Base-by-base conservation (phyloP, 2,113 vertebrate species). In the Pycnonotus jocosus region DNA sequence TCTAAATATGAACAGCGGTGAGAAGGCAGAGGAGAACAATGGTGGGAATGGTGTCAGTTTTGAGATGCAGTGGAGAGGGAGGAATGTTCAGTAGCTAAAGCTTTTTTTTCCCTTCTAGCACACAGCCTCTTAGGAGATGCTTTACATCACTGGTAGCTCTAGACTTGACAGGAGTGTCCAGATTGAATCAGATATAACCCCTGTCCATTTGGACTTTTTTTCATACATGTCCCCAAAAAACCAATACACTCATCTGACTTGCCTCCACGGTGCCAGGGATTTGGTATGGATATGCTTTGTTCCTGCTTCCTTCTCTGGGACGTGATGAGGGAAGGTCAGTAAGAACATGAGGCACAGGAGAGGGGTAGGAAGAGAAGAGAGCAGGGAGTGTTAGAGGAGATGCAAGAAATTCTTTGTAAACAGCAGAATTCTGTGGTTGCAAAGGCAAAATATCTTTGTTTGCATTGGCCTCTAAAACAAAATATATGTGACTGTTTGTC, bases 381-480 rank as follows among this genome's bases (percentile, higher is more conserved):
- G 44, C 22, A 72, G 25, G 8, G 16, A 69, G 4, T 33, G 9
- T 40, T 24, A 76, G 31, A 50, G 25, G 53, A 74, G 17, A 8
- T 1, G 4, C 7, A 45, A 61, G 44, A 42, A 82, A 80, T 38
- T 76, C 54, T 74, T 96, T 48, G 48, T 15, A 89, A 92, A 81
- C 2, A 2, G 6, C 44, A 71, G 25, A 44, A 50, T 80, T 88
- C 28, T 88, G 85, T 73, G 79, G 54, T 73, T 93, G 78, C 68
- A 53, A 76, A 92, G 80, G 45, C 61, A 90, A 88, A 92, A 72
- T 24, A 27, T 65, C 68, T 86, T 86, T 71, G 33, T 53, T 80
- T 73, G 7, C 74, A 20, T 83, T 86, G 58, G 50, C 48, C 42
- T 50, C 15, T 1, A 27, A 85, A 93, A 31, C 51, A 57, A 82